A percentile compares a stretch with the other conserved stretches of the same genome.
phyloP scores from a whole-genome alignment of 1,140 invertebrate species.

The Delia radicum region DNA sequence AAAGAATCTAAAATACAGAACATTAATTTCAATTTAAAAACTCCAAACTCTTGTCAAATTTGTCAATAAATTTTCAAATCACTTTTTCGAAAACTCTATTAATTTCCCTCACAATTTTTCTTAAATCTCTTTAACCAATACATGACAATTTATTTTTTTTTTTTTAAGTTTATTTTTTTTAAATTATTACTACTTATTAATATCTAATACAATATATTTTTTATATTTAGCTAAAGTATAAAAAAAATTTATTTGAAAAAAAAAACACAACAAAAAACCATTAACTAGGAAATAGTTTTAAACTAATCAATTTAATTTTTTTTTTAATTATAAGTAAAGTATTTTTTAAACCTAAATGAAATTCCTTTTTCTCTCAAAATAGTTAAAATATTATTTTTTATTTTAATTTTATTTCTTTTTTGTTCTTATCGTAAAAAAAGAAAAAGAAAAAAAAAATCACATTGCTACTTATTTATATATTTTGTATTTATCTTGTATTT shows the following conservation, averaged over 20 bases:
- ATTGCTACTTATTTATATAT: constrained; percentile 31
- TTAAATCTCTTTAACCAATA: neutral
- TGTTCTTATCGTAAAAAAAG: constrained; percentile 25
- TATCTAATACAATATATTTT: neutral
- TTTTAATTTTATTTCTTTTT: neutral
- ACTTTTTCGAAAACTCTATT: no score
- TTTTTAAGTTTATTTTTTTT: neutral
- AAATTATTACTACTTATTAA: neutral
- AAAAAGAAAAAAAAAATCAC: neutral
- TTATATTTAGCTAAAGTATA: constrained; percentile 3
- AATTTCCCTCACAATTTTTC: no score
- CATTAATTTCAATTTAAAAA: no score
- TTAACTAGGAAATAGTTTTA: constrained; percentile 25
- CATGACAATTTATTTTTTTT: neutral
- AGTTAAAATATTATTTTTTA: neutral
- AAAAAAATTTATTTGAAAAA: no score
- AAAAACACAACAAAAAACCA: neutral
- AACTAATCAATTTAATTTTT: neutral
- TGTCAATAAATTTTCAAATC: no score
- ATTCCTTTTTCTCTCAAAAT: neutral
- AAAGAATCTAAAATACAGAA: no score
- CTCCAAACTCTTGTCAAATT: no score
- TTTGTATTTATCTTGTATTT: constrained; percentile 34
- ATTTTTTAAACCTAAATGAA: no score
- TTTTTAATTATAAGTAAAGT: neutral